Conservation (phyloP, 2,113 vertebrate species). For the Tupaia tana region DNA sequence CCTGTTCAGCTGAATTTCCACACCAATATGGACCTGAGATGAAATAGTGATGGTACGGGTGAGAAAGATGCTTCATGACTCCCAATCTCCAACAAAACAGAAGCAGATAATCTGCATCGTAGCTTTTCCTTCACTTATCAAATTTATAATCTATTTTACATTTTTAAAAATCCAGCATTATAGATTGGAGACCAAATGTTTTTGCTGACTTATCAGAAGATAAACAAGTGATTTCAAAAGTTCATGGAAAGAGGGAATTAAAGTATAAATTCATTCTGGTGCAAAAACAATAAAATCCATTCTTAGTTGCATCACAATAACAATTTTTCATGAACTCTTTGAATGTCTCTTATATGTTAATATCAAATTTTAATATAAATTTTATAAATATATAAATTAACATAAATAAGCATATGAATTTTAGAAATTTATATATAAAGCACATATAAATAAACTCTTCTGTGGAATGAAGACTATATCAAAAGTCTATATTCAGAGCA, state of each 20-base stretch:
- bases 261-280: too few relatives aligned
- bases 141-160: neutral
- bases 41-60: neutral
- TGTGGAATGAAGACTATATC: neutral
- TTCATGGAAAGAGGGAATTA: too few relatives aligned
- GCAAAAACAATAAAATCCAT: too few relatives aligned
- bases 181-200: neutral
- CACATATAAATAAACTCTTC: neutral
- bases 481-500: neutral
- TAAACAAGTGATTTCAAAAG: too few relatives aligned
- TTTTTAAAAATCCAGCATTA: constrained; percentile 15
- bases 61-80: neutral
- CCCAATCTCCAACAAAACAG: neutral
- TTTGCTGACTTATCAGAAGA: neutral
- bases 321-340: too few relatives aligned
- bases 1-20: neutral
- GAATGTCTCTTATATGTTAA: neutral
- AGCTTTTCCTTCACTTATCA: neutral
- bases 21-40: neutral
- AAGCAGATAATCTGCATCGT: neutral
- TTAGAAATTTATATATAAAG: neutral
- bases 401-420: neutral
- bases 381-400: constrained; percentile 4
- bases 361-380: neutral
- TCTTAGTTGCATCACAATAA: too few relatives aligned